Percentiles rank a stretch among this genome's conserved stretches.
Evolutionary conservation across 2,113 vertebrate genomes (phyloP).

Genomic region (Galemys pyrenaicus): DNA sequence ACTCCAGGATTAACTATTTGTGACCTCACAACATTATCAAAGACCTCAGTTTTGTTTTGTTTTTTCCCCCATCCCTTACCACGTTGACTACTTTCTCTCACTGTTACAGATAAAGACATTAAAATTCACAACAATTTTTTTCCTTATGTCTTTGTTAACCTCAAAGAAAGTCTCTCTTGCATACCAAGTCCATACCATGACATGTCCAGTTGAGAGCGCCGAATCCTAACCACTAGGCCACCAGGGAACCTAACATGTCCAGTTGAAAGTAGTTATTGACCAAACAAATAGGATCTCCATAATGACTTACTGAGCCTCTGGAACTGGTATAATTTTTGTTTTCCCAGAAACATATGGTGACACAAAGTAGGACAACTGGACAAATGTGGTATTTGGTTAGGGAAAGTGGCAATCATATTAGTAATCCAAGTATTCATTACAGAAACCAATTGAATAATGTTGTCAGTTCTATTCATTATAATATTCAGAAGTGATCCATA

Average conservation of each 20-base stretch:
- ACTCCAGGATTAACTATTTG: neutral
- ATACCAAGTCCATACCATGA: no score
- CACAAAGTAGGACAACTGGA: neutral
- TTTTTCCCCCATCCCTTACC: accelerated
- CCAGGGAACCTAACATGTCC: no score
- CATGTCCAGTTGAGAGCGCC: no score
- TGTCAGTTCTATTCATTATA: conserved; percentile 2
- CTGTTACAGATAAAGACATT: neutral
- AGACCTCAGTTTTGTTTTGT: neutral
- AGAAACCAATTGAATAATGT: neutral
- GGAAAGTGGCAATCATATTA: neutral
- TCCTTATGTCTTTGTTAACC: neutral
- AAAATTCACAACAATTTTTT: neutral
- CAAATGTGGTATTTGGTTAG: neutral
- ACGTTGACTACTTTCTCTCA: neutral
- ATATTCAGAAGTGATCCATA: neutral
- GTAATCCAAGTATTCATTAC: neutral
- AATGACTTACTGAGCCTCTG: neutral
- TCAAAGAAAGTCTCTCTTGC: neutral
- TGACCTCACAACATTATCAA: neutral
- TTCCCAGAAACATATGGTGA: neutral
- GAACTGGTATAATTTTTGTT: neutral
- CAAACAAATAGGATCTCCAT: neutral
- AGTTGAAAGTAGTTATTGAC: neutral
- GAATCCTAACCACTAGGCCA: no score